Percentiles rank a stretch among this genome's conserved stretches.
phyloP scores from a whole-genome alignment of 2,797 vertebrate species.

The Thunnus albacares region DNA sequence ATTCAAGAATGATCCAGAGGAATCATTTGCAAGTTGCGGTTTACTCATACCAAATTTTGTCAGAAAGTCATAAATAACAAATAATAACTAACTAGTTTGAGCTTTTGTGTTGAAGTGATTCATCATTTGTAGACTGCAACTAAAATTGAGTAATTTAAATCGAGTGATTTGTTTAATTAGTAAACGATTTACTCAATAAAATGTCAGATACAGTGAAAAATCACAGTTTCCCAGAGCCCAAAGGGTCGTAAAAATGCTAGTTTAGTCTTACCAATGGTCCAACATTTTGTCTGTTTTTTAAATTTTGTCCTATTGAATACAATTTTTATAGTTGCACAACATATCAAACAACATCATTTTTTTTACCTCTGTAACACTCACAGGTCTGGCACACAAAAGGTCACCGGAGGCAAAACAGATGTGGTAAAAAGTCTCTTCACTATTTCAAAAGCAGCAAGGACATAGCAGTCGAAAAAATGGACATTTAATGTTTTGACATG shows the following conservation, averaged over 20 bases:
- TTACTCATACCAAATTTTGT: slow-evolving; percentile 17
- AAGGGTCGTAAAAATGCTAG: not conserved
- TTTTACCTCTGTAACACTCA: not conserved
- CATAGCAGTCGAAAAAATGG: not conserved
- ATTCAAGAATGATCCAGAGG: slow-evolving; percentile 62
- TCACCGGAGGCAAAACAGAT: not conserved
- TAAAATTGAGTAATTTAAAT: not conserved
- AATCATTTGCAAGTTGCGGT: slow-evolving; percentile 26
- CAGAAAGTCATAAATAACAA: slow-evolving; percentile 20
- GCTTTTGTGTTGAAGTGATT: not conserved
- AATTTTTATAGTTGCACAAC: not conserved
- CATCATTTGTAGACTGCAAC: not conserved
- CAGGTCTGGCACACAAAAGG: not conserved
- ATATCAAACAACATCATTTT: not conserved
- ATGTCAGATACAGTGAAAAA: not conserved
- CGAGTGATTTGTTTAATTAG: not conserved
- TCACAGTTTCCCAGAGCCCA: not conserved
- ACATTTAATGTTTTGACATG: not conserved
- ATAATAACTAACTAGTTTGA: not conserved
- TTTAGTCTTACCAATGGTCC: not conserved
- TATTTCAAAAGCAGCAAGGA: not conserved
- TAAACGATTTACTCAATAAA: not conserved
- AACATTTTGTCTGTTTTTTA: not conserved
- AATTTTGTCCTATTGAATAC: too few relatives aligned
- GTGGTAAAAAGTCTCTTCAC: not conserved